Base-by-base conservation (phyloP, 2,888 invertebrate genomes). In the Suillia variegata region DNA sequence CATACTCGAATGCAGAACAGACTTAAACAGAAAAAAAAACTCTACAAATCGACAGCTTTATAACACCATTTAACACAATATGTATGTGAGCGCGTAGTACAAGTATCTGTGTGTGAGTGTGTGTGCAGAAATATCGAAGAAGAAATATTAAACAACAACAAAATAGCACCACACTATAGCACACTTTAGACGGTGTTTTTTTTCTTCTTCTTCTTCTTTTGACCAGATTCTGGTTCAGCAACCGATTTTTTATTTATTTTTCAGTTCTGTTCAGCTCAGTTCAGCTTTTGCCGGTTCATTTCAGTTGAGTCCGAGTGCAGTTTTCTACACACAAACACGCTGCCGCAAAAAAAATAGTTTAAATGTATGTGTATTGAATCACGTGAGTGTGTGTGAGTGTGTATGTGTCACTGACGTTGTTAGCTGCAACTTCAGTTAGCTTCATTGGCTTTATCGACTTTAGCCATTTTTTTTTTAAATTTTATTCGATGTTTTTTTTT, bases 371-470 rank as follows among this genome's bases (percentile, higher is more conserved):
- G 26, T 38, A 1, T 53, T 53, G 21, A 21, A 38, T 17, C 26
- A 26, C 50, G 50, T 70, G 34, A 17, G 13, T 34, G 33, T 5
- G 13, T 15, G 31, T 8, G 22, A 51, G 45, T 45, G 60, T 60
- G 65, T 58, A 58, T 53, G 48, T 65, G 65, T 54, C 38, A 48
- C 54, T 45, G 45, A 38, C 51, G 13, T 31, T 8, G n/a, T n/a
- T n/a, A n/a, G n/a, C n/a, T n/a, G n/a, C n/a, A n/a, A 6, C 52
- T 47, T 24, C 54, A 34, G 17, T 67, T 61, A 63, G 62, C 62
- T 70, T 73, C 71, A 73, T 72, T 74, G 74, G 71, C 73, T 72
- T 71, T 72, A 74, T 74, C 74, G 73, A 71, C 73, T 67, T 62
- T 62, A 15, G 50, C 18, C 20, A 24, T 57, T 42, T 54, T 38